Evolutionary conservation across 1,140 invertebrate species (phyloP), one percentile per base, ranked within the genome.

Genomic region (Steinernema khuongi): DNA sequence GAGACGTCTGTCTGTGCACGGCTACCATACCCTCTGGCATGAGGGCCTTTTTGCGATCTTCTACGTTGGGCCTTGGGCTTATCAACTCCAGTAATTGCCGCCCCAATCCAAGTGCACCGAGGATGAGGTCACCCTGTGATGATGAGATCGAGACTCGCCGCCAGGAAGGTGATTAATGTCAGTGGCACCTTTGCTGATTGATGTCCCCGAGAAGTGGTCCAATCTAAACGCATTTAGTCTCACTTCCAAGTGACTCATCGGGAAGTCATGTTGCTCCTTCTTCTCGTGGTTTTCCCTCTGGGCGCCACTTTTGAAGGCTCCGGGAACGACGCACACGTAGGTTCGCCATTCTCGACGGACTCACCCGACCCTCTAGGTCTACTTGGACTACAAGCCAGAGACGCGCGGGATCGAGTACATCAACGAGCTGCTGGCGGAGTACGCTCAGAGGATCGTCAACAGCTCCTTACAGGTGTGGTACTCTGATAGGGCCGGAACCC

Each of bases 371-470:
- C 26, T 60, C 26, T 22, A 60, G 50, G 50, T 60, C 22, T 60
- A 60, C 19, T 60, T 60, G 50, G 50, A 60, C 50, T 60, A 60
- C 50, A 60, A 60, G 19, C 50, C 50, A 14, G 50, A 60, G 26
- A 26, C 7, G 4, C 50, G 50, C 22, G 50, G 50, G 14, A 14
- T 60, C 22, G 11, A 60, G 4, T 60, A 60, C 50, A 22, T 60
- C 14, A 60, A 60, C 50, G 22, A 26, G 14, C 26, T 60, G 50
- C 14, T 60, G 4, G 7, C 4, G 2, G 50, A 60, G 19, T 60
- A 60, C 19, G 4, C 50, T 22, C 14, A 60, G 14, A 14, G 50
- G 26, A 60, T 60, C 19, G 22, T 60, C 50, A 60, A 60, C 50
- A 60, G 50, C 50, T 60, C 50, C 26, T 22, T 60, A n/a, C 50